These are phyloP conservation scores for Listrodromus nycthemerus DNA, from an alignment of 2,888 invertebrate species.

Conservation along the genomic window DNA sequence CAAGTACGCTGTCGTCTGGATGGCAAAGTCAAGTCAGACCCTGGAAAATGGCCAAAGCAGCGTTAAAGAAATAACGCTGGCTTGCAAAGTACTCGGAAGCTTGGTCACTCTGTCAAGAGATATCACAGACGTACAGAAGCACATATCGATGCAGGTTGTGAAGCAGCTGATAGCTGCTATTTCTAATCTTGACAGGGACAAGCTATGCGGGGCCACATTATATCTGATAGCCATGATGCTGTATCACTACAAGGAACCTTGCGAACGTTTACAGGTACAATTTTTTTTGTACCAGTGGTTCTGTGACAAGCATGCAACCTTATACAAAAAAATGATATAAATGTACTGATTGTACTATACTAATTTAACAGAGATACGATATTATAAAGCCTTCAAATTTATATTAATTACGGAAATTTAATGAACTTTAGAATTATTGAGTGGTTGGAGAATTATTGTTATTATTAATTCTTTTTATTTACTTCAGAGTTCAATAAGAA, in stretches of 20 bases:
- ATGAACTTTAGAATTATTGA: background rate
- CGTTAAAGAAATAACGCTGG: slow-evolving; percentile 69
- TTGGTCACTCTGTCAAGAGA: slow-evolving; percentile 75
- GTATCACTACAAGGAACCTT: slow-evolving; percentile 79
- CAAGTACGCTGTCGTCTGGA: slow-evolving; percentile 78
- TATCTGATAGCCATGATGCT: slow-evolving; percentile 78
- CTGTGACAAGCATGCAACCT: no score
- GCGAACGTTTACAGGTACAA: slow-evolving; percentile 78
- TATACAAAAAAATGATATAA: no score
- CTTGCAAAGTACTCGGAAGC: slow-evolving; percentile 74
- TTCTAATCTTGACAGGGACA: slow-evolving; percentile 66
- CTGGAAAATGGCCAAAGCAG: slow-evolving; percentile 74
- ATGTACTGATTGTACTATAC: no score
- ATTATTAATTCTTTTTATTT: slow-evolving; percentile 50
- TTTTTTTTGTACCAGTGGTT: background rate
- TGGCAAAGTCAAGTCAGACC: slow-evolving; percentile 75
- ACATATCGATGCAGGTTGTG: slow-evolving; percentile 78
- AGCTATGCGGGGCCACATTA: slow-evolving; percentile 70
- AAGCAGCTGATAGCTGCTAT: slow-evolving; percentile 77
- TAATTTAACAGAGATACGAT: background rate
- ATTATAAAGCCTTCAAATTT: background rate
- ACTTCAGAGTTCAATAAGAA: slow-evolving; percentile 75
- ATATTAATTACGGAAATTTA: slow-evolving; percentile 15
- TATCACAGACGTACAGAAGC: slow-evolving; percentile 79
- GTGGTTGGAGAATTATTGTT: background rate